These are phyloP conservation scores for Buphagus erythrorhynchus DNA, from an alignment of 2,797 vertebrate genomes.

Conservation along the genomic window DNA sequence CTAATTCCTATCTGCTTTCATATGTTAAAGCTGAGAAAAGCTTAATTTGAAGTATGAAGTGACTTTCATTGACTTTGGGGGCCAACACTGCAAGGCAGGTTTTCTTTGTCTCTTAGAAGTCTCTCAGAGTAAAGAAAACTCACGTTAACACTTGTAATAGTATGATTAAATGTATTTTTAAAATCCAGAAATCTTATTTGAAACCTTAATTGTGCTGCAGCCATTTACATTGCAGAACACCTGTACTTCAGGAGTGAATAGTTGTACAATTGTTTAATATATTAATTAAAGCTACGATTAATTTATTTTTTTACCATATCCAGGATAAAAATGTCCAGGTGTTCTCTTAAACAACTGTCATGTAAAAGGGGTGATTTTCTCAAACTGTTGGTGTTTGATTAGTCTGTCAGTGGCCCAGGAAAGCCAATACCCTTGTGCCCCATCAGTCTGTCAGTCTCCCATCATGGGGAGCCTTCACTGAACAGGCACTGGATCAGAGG, in stretches of 20 bases:
- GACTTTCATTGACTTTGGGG: constrained; percentile 9
- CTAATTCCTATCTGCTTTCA: constrained; percentile 32
- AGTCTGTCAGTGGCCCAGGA: background rate
- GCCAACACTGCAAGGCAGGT: background rate
- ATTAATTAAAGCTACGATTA: constrained; percentile 14
- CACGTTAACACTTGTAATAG: background rate
- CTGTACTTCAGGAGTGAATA: background rate
- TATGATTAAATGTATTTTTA: background rate
- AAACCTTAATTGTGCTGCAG: background rate
- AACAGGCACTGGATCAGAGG: background rate
- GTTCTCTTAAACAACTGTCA: constrained; percentile 25
- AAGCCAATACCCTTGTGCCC: background rate
- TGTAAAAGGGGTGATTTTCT: background rate
- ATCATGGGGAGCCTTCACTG: background rate
- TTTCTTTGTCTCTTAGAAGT: background rate
- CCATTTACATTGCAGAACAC: background rate
- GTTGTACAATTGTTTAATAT: background rate
- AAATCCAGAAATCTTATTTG: background rate
- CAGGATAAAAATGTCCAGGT: constrained; percentile 35
- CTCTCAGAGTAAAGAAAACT: background rate
- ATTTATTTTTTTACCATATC: constrained; percentile 28
- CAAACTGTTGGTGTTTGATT: background rate
- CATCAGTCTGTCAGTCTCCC: background rate
- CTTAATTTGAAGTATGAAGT: constrained; percentile 6
- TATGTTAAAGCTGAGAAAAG: constrained; percentile 26